Conservation (phyloP, 2,888 invertebrate species). For the Plagodis dolabraria region DNA sequence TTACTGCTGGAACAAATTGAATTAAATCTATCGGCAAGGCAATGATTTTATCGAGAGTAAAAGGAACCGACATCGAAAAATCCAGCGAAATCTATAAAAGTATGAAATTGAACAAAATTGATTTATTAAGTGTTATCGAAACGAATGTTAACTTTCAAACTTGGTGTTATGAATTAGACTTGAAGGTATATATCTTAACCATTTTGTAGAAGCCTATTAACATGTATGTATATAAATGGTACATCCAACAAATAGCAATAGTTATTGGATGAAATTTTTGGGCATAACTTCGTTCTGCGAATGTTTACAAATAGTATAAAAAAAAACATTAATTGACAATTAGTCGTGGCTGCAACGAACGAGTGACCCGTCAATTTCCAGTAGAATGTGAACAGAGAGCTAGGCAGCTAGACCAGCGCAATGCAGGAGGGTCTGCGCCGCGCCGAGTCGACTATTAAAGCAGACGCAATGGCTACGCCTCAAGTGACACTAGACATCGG, state of each 20-base stretch:
- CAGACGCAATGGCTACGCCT: conserved; percentile 68
- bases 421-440: conserved; percentile 33
- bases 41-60: conserved; percentile 13
- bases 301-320: too few species aligned
- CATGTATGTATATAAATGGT: too few species aligned
- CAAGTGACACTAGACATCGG: conserved; percentile 79
- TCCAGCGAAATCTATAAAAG: not conserved
- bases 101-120: too few species aligned
- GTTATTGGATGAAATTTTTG: too few species aligned
- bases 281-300: too few species aligned
- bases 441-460: conserved; percentile 29
- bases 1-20: conserved; percentile 17
- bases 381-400: conserved; percentile 5
- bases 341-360: conserved; percentile 3
- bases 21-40: conserved; percentile 23
- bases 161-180: too few species aligned
- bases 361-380: conserved; percentile 1
- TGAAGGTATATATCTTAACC: too few species aligned
- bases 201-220: too few species aligned
- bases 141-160: too few species aligned
- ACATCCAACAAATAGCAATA: too few species aligned
- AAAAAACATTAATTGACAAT: not conserved
- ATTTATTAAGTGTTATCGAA: too few species aligned
- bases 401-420: conserved; percentile 36
- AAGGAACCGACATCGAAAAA: conserved; percentile 6